Conservation (phyloP, 2,113 vertebrate species). For the Dipodomys spectabilis region DNA sequence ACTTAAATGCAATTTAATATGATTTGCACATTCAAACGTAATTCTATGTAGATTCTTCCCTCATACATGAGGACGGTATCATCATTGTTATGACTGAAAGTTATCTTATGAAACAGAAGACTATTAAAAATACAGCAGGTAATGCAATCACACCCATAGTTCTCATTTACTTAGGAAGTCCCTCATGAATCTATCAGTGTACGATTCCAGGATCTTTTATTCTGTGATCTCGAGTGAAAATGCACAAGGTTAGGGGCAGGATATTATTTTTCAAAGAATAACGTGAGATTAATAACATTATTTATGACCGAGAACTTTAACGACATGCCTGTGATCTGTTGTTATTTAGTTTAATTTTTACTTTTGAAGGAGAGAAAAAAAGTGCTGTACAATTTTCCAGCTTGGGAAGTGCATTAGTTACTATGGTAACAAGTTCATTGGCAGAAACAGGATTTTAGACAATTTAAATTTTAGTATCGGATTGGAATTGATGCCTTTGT, state of each 20-base stretch:
- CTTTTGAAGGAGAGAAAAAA: conserved; percentile 13
- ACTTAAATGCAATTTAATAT: neutral
- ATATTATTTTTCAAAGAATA: conserved; percentile 43
- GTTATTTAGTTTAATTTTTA: conserved; percentile 70
- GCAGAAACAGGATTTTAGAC: conserved; percentile 52
- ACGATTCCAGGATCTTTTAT: neutral
- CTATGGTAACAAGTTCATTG: conserved; percentile 72
- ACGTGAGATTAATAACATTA: neutral
- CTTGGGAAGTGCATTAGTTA: conserved; percentile 62
- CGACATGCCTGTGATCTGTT: conserved; percentile 49
- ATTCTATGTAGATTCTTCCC: neutral
- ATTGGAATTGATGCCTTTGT: conserved; percentile 41
- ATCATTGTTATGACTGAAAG: neutral
- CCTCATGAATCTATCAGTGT: neutral
- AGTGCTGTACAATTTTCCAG: neutral
- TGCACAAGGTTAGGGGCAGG: neutral
- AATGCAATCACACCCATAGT: neutral
- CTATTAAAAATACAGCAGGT: neutral
- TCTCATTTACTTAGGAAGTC: neutral
- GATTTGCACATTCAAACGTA: neutral
- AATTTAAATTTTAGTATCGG: conserved; percentile 52
- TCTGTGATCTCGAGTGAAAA: conserved; percentile 7
- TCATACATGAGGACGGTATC: neutral
- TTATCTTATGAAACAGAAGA: neutral
- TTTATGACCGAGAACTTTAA: conserved; percentile 54